Evolutionary conservation across 2,113 vertebrate species (phyloP).

Genomic region (Indri indri): DNA sequence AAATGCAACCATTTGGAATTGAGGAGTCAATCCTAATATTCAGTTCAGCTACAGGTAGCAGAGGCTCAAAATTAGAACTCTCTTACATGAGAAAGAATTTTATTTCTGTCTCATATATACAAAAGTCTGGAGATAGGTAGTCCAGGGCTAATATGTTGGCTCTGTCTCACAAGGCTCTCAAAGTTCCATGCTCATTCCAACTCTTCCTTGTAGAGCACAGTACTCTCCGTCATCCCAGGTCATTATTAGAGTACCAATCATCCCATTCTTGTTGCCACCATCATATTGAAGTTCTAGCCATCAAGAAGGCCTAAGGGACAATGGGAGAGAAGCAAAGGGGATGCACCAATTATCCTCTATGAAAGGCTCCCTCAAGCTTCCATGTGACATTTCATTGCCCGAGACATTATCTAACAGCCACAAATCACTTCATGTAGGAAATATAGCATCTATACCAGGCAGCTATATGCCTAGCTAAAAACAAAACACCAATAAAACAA

Average conservation of each 20-base stretch:
- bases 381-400: not conserved
- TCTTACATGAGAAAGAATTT: not conserved
- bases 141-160: not conserved
- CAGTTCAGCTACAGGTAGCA: not conserved
- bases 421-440: not conserved
- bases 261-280: not conserved
- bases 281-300: not conserved
- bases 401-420: not conserved
- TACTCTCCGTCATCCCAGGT: not conserved
- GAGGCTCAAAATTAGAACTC: not conserved
- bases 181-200: not conserved
- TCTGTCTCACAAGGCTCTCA: not conserved
- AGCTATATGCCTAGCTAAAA: not conserved
- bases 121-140: not conserved
- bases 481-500: not conserved
- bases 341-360: not conserved
- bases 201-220: not conserved
- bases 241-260: not conserved
- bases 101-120: not conserved
- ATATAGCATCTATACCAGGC: not conserved
- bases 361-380: not conserved
- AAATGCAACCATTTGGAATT: not conserved
- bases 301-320: not conserved
- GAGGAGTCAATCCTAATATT: not conserved
- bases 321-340: not conserved